Evolutionary conservation across 2,113 vertebrate species (phyloP).

Genomic region (Dasyurus viverrinus): DNA sequence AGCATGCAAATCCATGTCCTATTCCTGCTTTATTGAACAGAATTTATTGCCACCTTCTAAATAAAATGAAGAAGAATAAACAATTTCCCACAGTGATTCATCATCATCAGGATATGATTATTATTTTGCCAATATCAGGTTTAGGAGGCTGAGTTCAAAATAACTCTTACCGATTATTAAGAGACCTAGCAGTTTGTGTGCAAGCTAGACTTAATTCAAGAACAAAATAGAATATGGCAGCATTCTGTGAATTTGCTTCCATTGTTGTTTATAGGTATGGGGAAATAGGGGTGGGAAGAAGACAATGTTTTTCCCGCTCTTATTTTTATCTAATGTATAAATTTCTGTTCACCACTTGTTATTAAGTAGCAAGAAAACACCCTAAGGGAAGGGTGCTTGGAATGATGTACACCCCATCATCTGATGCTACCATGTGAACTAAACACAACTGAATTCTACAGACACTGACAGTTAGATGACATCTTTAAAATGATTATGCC

Average conservation of each 20-base stretch:
- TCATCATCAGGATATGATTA: constrained; percentile 67
- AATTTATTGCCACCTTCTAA: constrained; percentile 62
- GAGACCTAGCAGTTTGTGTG: constrained; percentile 44
- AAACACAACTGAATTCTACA: not conserved
- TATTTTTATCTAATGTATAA: not conserved
- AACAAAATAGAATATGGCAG: not conserved
- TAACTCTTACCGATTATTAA: constrained; percentile 56
- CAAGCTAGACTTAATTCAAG: constrained; percentile 48
- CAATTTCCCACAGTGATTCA: constrained; percentile 68
- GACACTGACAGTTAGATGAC: not conserved
- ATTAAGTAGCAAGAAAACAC: not conserved
- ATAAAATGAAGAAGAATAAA: constrained; percentile 54
- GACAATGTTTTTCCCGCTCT: not conserved
- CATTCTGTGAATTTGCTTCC: not conserved
- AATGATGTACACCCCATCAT: not conserved
- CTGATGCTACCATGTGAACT: not conserved
- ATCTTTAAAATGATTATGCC: not conserved
- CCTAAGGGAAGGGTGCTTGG: not conserved
- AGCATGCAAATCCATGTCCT: constrained; percentile 32
- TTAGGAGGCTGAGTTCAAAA: constrained; percentile 61
- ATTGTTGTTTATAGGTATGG: not conserved
- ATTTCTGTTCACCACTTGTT: not conserved
- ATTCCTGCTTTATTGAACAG: constrained; percentile 53
- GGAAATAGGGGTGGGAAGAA: no score
- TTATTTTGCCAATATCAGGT: constrained; percentile 74